Conservation (phyloP, 2,113 vertebrate species). For the Tauraco erythrolophus region DNA sequence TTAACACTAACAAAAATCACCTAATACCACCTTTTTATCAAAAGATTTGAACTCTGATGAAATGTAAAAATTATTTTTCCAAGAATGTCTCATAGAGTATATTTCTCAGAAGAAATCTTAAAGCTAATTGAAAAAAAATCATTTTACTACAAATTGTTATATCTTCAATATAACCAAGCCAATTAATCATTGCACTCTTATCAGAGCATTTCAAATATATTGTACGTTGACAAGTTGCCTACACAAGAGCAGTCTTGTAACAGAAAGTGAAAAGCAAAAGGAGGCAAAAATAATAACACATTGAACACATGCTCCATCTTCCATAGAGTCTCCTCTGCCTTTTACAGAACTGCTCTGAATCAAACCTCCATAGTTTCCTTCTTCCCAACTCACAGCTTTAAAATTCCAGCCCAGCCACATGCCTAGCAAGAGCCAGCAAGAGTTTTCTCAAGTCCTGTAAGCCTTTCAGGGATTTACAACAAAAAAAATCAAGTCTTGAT, state of each 20-base stretch:
- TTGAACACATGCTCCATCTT: not conserved
- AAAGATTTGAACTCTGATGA: not conserved
- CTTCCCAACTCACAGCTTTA: not conserved
- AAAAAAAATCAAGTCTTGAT: rapidly evolving
- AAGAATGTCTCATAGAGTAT: not conserved
- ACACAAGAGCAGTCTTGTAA: not conserved
- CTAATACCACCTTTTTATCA: not conserved
- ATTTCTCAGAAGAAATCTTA: not conserved
- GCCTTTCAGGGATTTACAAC: not conserved
- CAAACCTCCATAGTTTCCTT: not conserved
- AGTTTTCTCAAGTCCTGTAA: not conserved
- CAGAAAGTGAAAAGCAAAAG: not conserved
- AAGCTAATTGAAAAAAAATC: not conserved
- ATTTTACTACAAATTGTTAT: not conserved
- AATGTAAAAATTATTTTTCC: not conserved
- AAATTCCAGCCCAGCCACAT: not conserved
- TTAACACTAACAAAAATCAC: not conserved
- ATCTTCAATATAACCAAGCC: not conserved
- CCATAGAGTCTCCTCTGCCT: not conserved
- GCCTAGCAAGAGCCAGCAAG: not conserved
- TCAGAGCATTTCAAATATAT: not conserved
- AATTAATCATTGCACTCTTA: not conserved
- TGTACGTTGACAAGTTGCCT: not conserved
- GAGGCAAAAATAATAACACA: not conserved
- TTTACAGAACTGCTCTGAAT: not conserved